Evolutionary conservation across 2,797 vertebrate genomes (phyloP).

Genomic region (Pampus argenteus): DNA sequence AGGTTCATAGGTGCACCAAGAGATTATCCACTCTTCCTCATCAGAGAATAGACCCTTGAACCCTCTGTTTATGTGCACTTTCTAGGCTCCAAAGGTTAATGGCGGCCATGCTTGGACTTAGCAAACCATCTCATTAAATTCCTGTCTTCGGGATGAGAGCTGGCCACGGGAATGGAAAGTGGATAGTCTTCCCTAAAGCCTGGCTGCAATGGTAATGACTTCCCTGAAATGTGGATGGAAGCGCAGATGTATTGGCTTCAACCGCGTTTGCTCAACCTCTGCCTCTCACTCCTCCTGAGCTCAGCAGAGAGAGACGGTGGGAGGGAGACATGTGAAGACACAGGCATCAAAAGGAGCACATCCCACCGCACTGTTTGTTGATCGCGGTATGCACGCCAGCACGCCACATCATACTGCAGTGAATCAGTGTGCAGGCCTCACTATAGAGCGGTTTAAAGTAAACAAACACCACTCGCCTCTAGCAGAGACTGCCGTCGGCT

Average conservation of each 20-base stretch:
- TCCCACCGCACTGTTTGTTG: slow-evolving; percentile 58
- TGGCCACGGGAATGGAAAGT: slow-evolving; percentile 10
- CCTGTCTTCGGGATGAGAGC: slow-evolving; percentile 42
- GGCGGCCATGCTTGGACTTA: slow-evolving; percentile 38
- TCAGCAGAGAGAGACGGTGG: slow-evolving; percentile 40
- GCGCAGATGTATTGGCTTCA: slow-evolving; percentile 32
- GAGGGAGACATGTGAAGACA: slow-evolving; percentile 48
- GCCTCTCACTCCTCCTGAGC: slow-evolving; percentile 34
- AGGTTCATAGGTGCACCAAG: slow-evolving; percentile 24
- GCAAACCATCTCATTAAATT: slow-evolving; percentile 63
- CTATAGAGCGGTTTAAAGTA: slow-evolving; percentile 65
- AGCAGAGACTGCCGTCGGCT: slow-evolving; percentile 63
- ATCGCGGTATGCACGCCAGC: slow-evolving; percentile 49
- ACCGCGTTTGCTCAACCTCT: slow-evolving; percentile 25
- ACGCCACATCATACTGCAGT: slow-evolving; percentile 51
- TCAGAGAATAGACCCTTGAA: slow-evolving; percentile 40
- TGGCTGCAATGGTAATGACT: slow-evolving; percentile 50
- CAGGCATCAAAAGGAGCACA: slow-evolving; percentile 63
- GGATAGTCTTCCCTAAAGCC: slow-evolving; percentile 24
- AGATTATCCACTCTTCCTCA: slow-evolving; percentile 25
- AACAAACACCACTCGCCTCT: slow-evolving; percentile 72
- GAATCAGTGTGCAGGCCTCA: slow-evolving; percentile 63
- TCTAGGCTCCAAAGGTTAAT: slow-evolving; percentile 42
- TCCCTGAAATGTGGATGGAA: slow-evolving; percentile 47
- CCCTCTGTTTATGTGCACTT: slow-evolving; percentile 39